Conservation (phyloP, 2,113 vertebrate genomes). For the Hipposideros armiger region DNA sequence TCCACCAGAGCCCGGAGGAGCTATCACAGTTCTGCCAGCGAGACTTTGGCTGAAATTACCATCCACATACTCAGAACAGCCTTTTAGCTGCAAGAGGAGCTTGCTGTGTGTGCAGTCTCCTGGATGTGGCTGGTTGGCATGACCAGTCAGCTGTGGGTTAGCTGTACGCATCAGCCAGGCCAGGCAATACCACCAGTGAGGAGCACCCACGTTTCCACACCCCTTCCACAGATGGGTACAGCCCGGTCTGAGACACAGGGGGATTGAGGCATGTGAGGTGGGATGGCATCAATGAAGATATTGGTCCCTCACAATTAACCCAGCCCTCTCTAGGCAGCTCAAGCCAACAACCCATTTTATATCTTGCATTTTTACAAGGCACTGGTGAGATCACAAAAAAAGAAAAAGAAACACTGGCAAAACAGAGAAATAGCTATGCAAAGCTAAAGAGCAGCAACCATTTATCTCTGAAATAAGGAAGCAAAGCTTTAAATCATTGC, state of each 20-base stretch:
- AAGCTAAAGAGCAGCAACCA: conserved; percentile 23
- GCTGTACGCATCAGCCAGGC: background rate
- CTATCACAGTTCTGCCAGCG: background rate
- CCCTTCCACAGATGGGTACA: background rate
- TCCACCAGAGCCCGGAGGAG: background rate
- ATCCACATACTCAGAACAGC: background rate
- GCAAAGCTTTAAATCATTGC: conserved; percentile 16
- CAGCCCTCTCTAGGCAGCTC: conserved; percentile 51
- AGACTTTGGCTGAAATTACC: background rate
- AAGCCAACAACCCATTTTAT: conserved; percentile 57
- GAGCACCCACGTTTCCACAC: background rate
- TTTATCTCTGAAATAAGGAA: background rate
- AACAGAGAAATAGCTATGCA: conserved; percentile 25
- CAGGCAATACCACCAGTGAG: background rate
- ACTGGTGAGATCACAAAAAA: conserved; percentile 39
- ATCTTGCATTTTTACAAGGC: conserved; percentile 67
- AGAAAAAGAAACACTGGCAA: conserved; percentile 21
- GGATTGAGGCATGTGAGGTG: background rate
- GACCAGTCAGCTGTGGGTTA: background rate
- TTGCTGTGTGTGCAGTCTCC: background rate
- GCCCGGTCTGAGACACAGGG: background rate
- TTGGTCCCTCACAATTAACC: background rate
- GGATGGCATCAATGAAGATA: background rate
- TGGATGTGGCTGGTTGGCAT: background rate
- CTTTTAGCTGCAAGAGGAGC: background rate